Percentiles rank a stretch among this genome's conserved stretches.
Evolutionary conservation across 2,888 invertebrate genomes (phyloP).

Genomic region (Drosophila leonis): DNA sequence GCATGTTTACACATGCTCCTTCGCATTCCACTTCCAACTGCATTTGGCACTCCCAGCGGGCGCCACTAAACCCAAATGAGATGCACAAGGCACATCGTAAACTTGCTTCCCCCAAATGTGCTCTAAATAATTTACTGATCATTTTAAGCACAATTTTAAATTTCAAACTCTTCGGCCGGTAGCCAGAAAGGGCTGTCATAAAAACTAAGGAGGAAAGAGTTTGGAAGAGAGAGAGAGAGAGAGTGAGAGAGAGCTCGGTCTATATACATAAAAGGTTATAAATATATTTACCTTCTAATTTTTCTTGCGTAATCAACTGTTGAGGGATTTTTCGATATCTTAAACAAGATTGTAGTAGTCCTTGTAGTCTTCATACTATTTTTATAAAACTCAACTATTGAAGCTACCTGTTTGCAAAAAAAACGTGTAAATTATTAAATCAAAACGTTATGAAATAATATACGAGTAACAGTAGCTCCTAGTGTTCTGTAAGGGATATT

Average conservation of each 20-base stretch:
- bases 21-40: slow-evolving; percentile 6
- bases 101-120: slow-evolving; percentile 48
- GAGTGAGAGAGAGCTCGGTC: not conserved
- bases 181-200: not conserved
- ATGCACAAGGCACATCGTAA: slow-evolving; percentile 71
- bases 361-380: not conserved
- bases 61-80: slow-evolving; percentile 68
- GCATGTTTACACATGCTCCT: slow-evolving; percentile 35
- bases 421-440: too few relatives aligned
- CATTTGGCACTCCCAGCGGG: slow-evolving; percentile 59
- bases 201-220: not conserved
- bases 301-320: not conserved
- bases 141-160: slow-evolving; percentile 40
- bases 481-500: too few relatives aligned
- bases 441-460: too few relatives aligned
- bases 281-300: not conserved
- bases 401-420: too few relatives aligned
- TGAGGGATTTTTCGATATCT: not conserved
- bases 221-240: not conserved
- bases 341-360: not conserved
- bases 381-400: too few relatives aligned
- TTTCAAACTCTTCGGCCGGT: slow-evolving; percentile 25
- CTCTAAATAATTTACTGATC: slow-evolving; percentile 64
- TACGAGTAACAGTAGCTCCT: too few relatives aligned
- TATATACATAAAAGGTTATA: not conserved